Base-by-base conservation (phyloP, 2,888 invertebrate genomes). In the Toxonevra muliebris region DNA sequence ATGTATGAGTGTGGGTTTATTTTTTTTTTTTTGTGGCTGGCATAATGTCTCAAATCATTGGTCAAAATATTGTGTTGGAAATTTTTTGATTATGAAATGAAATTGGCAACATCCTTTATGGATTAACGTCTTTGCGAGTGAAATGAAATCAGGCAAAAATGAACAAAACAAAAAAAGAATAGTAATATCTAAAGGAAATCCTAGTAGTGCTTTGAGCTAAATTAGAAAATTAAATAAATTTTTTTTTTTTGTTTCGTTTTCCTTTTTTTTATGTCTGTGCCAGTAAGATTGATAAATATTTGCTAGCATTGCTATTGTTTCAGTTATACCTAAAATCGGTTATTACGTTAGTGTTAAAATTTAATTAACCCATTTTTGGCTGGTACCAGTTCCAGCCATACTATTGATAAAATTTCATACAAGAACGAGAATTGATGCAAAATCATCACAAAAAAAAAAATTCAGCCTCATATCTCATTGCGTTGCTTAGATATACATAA, bases 11-110 rank as follows among this genome's bases (percentile, higher is more conserved):
- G 42, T 60, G 41, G 41, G 13, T 65, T 17, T 65, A 40, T 54
- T 2, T 30, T 30, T 30, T 7, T 4, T 30, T 30, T 30, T 30
- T 57, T 65, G 12, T 63, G 5, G 45, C 54, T 19, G 30, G 45
- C 54, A 20, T 43, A 55, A 43, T 54, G 54, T 43, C 20, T 17
- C 5, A 62, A 53, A 62, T 52, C n/a, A 62, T 41, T 52, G 53
- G 52, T 53, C 53, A 53, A 53, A 13, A 17, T 19, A 17, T 12
- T 30, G 30, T 30, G 53, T 11, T 17, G 50, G n/a, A 53, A 15
- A 53, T 13, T 61, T 54, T 63, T 41, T 63, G 63, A 43, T 19
- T 54, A 63, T 40, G 13, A 57, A 57, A 53, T 53, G 15, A 53
- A 53, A 53, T 17, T 53, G 53, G 57, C 12, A 57, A 15, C 57